phyloP scores from a whole-genome alignment of 2,113 vertebrate genomes.

The Pteronura brasiliensis region DNA sequence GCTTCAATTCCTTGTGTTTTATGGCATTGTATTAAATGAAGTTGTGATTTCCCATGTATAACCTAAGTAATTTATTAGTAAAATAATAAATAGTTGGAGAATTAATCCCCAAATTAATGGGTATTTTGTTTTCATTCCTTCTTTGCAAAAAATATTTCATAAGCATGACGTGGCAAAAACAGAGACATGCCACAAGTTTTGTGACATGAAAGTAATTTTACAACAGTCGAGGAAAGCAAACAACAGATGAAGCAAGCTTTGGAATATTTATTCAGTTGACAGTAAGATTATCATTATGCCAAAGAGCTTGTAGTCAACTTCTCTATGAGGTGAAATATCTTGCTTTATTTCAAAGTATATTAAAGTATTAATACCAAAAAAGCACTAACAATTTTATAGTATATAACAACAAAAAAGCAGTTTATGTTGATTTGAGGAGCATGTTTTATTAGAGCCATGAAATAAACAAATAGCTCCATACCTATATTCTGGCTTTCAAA shows the following conservation, averaged over 20 bases:
- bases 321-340: neutral
- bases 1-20: neutral
- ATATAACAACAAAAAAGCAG: neutral
- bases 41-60: neutral
- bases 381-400: neutral
- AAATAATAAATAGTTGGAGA: neutral
- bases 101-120: neutral
- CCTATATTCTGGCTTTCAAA: neutral
- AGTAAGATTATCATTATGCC: neutral
- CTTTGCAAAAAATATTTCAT: neutral
- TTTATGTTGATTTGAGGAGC: neutral
- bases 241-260: neutral
- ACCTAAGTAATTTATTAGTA: neutral
- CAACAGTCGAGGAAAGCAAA: conserved; percentile 23
- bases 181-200: neutral
- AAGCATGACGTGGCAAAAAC: neutral
- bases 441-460: neutral
- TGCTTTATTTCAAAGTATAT: neutral
- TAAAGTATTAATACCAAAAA: neutral
- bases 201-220: neutral
- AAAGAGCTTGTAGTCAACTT: neutral
- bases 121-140: neutral
- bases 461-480: neutral
- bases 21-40: neutral
- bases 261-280: neutral